phyloP scores from a whole-genome alignment of 2,888 invertebrate species.

The Parthenolecanium corni region DNA sequence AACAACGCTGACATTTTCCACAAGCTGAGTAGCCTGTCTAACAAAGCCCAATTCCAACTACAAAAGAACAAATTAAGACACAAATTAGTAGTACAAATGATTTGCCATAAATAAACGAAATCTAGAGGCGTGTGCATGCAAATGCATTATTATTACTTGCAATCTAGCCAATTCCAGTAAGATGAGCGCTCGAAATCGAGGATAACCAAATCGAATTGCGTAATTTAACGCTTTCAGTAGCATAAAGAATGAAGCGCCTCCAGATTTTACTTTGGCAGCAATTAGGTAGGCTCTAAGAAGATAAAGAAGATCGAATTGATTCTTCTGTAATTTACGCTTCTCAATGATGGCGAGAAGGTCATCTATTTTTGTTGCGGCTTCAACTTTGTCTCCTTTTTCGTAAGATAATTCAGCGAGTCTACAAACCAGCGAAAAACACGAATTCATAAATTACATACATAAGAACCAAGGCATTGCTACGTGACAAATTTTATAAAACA shows the following conservation, averaged over 20 bases:
- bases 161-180: constrained; percentile 18
- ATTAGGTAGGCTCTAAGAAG: constrained; percentile 27
- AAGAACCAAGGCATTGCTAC: background rate
- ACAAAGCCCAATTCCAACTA: constrained; percentile 19
- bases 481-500: too few relatives aligned
- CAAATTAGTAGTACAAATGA: too few relatives aligned
- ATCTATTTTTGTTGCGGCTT: constrained; percentile 28
- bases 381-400: constrained; percentile 30
- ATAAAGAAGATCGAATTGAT: constrained; percentile 50
- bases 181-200: constrained; percentile 13
- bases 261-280: constrained; percentile 26
- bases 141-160: constrained; percentile 5
- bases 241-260: constrained; percentile 28
- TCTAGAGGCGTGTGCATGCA: background rate
- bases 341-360: constrained; percentile 16
- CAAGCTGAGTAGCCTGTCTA: constrained; percentile 12
- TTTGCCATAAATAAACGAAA: background rate
- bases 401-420: constrained; percentile 30
- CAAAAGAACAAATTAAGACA: background rate
- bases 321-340: constrained; percentile 40
- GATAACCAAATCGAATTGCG: constrained; percentile 20
- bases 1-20: constrained; percentile 14
- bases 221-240: constrained; percentile 45
- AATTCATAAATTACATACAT: too few relatives aligned
- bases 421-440: background rate